Conservation (phyloP, 2,888 invertebrate species). For the Theodoxus fluviatilis region DNA sequence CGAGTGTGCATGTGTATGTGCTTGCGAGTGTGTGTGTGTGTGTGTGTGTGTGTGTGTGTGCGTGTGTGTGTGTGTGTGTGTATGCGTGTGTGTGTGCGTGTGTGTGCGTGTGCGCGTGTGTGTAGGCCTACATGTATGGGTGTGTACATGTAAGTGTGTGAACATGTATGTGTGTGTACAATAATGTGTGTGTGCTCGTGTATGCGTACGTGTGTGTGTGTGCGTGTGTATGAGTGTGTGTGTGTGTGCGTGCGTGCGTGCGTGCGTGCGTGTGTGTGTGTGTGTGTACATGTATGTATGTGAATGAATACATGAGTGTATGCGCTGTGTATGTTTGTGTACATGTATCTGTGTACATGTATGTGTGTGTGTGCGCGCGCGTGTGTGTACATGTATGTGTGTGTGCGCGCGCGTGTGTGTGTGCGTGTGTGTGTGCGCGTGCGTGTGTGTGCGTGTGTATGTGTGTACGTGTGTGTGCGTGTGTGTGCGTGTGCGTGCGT, state of each 20-base stretch:
- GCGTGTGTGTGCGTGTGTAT: too few relatives aligned
- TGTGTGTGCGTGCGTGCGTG: slow-evolving; percentile 13
- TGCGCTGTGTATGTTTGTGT: too few relatives aligned
- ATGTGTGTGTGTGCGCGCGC: too few relatives aligned
- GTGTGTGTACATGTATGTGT: too few relatives aligned
- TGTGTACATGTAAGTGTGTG: neutral
- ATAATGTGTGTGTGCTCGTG: neutral
- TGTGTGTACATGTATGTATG: neutral
- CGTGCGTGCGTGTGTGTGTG: slow-evolving; percentile 15
- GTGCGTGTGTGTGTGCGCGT: too few relatives aligned
- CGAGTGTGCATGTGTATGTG: slow-evolving; percentile 9
- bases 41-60: slow-evolving; percentile 7
- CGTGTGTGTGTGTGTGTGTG: slow-evolving; percentile 11
- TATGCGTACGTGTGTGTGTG: slow-evolving; percentile 14
- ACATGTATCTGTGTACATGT: too few relatives aligned
- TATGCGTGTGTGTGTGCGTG: slow-evolving; percentile 9
- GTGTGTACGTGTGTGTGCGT: too few relatives aligned
- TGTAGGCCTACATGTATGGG: neutral
- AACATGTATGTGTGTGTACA: neutral
- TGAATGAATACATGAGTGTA: slow-evolving; percentile 6
- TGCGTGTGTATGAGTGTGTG: slow-evolving; percentile 11
- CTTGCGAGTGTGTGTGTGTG: slow-evolving; percentile 19
- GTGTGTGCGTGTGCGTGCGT: too few relatives aligned
- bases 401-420: too few relatives aligned
- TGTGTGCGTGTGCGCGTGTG: slow-evolving; percentile 3